Evolutionary conservation across 1,140 invertebrate genomes (phyloP).

Genomic region (Mizuhopecten yessoensis): DNA sequence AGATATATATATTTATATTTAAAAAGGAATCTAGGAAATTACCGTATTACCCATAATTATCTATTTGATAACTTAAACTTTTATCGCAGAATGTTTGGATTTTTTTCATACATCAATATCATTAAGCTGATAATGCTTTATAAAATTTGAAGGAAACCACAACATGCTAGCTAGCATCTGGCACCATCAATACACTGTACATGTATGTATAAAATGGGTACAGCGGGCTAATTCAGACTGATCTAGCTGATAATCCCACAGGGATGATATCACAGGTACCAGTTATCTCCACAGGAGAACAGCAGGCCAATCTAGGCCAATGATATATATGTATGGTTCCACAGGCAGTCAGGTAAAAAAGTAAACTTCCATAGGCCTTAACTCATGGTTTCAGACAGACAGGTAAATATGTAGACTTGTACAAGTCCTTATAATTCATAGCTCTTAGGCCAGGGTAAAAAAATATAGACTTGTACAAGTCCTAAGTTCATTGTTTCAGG

Average conservation of each 20-base stretch:
- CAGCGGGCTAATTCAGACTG: background rate
- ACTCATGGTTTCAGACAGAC: too few species aligned
- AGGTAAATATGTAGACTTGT: too few species aligned
- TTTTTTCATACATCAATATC: background rate
- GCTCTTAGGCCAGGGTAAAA: too few species aligned
- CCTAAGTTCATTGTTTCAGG: too few species aligned
- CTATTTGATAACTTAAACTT: too few species aligned
- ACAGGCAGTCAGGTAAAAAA: background rate
- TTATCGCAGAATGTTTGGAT: too few species aligned
- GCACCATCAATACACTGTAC: background rate
- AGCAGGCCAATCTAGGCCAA: background rate
- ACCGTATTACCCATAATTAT: too few species aligned
- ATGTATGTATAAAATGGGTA: slow-evolving; percentile 16
- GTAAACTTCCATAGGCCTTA: background rate
- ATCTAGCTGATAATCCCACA: background rate
- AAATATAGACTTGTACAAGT: too few species aligned
- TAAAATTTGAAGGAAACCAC: background rate
- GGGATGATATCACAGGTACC: background rate
- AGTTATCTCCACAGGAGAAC: background rate
- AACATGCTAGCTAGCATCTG: background rate
- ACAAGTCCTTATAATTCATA: too few species aligned
- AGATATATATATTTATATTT: too few species aligned
- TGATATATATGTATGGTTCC: background rate
- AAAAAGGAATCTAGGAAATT: too few species aligned
- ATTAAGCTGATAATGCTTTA: background rate